phyloP scores from a whole-genome alignment of 2,113 vertebrate species.

The Garra rufa region DNA sequence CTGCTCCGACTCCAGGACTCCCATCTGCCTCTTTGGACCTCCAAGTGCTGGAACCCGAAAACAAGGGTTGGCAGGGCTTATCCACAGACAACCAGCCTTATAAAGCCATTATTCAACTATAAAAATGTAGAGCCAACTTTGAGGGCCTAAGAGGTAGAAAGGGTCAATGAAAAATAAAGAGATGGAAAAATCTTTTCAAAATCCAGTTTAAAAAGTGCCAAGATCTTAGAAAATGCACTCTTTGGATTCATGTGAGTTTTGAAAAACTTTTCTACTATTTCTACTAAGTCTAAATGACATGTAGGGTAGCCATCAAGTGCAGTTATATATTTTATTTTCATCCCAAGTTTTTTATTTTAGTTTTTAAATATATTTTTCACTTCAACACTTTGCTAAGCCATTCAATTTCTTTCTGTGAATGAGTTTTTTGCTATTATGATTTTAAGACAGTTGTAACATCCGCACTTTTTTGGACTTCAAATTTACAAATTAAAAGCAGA shows the following conservation, averaged over 20 bases:
- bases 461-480: not conserved
- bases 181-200: not conserved
- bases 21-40: conserved; percentile 61
- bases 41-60: conserved; percentile 65
- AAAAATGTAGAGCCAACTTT: conserved; percentile 44
- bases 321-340: not conserved
- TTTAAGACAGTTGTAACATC: not conserved
- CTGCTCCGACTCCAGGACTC: conserved; percentile 60
- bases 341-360: too few species aligned
- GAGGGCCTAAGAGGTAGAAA: conserved; percentile 46
- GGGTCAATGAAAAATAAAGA: not conserved
- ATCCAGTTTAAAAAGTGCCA: not conserved
- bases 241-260: not conserved
- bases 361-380: too few species aligned
- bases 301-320: not conserved
- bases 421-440: not conserved
- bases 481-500: not conserved
- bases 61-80: conserved; percentile 65
- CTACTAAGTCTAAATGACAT: not conserved
- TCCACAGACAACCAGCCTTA: conserved; percentile 62
- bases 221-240: not conserved
- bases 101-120: conserved; percentile 59
- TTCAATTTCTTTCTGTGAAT: not conserved
- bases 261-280: not conserved
- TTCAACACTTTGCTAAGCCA: not conserved